A percentile compares a stretch with the other conserved stretches of the same genome.
Evolutionary conservation across 2,888 invertebrate genomes (phyloP).

Genomic region (Mesoligia furuncula): DNA sequence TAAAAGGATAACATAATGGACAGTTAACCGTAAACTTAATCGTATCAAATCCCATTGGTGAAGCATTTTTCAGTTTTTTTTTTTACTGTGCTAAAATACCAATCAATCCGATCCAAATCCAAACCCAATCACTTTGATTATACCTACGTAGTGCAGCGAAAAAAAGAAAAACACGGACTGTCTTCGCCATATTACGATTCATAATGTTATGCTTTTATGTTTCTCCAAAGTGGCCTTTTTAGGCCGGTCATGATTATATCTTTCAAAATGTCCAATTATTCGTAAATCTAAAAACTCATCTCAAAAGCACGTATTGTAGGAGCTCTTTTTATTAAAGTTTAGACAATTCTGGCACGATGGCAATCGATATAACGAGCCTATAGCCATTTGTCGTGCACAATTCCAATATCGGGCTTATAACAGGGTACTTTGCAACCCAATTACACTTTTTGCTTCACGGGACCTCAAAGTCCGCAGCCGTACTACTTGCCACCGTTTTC

Average conservation of each 20-base stretch:
- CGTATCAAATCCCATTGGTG: too few relatives aligned
- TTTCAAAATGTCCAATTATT: slow-evolving; percentile 15
- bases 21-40: too few relatives aligned
- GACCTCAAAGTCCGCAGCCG: slow-evolving; percentile 45
- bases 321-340: slow-evolving; percentile 13
- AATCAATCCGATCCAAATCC: too few relatives aligned
- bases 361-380: slow-evolving; percentile 23
- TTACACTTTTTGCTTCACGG: slow-evolving; percentile 47
- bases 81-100: too few relatives aligned
- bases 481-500: slow-evolving; percentile 15
- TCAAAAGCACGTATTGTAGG: not conserved
- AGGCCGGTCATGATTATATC: not conserved
- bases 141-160: too few relatives aligned
- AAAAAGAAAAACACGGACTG: too few relatives aligned
- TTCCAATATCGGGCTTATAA: slow-evolving; percentile 40
- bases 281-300: not conserved
- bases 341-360: slow-evolving; percentile 6
- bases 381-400: slow-evolving; percentile 28
- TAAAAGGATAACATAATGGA: too few relatives aligned
- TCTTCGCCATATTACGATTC: too few relatives aligned
- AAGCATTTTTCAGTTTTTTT: too few relatives aligned
- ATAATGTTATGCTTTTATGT: too few relatives aligned
- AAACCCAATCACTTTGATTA: too few relatives aligned
- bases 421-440: slow-evolving; percentile 41
- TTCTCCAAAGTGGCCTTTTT: too few relatives aligned